A percentile compares a stretch with the other conserved stretches of the same genome.
These are phyloP conservation scores for Drosophila neotestacea DNA, from an alignment of 2,888 invertebrate species.

Conservation along the genomic window DNA sequence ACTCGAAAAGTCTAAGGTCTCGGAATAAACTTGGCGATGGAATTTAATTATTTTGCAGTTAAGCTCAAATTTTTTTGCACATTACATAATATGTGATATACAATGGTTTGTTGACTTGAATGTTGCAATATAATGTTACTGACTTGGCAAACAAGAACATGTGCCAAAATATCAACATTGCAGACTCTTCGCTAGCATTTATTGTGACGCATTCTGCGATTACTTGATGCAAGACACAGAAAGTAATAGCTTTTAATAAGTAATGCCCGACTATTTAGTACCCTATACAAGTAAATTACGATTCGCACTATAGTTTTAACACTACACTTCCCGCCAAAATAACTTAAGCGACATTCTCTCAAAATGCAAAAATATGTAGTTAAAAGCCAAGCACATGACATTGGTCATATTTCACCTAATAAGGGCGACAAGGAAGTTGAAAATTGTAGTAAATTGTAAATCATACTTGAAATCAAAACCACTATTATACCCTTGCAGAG, in stretches of 20 bases:
- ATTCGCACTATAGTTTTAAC: no score
- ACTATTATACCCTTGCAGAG: no score
- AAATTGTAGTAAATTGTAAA: no score
- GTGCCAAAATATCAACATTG: slow-evolving; percentile 62
- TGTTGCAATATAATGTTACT: slow-evolving; percentile 14
- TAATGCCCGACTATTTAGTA: background rate
- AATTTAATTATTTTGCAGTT: slow-evolving; percentile 77
- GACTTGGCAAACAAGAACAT: slow-evolving; percentile 20
- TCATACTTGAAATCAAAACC: no score
- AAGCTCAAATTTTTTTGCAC: slow-evolving; percentile 69
- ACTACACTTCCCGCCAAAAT: no score
- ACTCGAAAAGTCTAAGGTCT: slow-evolving; percentile 56
- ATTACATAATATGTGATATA: slow-evolving; percentile 58
- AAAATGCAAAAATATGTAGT: no score
- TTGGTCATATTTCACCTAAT: no score
- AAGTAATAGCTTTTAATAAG: background rate
- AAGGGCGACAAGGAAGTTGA: no score
- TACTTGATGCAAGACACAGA: slow-evolving; percentile 51
- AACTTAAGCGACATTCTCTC: no score
- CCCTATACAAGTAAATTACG: background rate
- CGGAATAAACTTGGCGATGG: slow-evolving; percentile 65
- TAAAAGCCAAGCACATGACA: no score
- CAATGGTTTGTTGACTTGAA: slow-evolving; percentile 25
- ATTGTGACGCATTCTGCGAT: slow-evolving; percentile 69
- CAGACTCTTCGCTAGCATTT: slow-evolving; percentile 62